Evolutionary conservation across 1,140 invertebrate species (phyloP).

Genomic region (Theocolax elegans): DNA sequence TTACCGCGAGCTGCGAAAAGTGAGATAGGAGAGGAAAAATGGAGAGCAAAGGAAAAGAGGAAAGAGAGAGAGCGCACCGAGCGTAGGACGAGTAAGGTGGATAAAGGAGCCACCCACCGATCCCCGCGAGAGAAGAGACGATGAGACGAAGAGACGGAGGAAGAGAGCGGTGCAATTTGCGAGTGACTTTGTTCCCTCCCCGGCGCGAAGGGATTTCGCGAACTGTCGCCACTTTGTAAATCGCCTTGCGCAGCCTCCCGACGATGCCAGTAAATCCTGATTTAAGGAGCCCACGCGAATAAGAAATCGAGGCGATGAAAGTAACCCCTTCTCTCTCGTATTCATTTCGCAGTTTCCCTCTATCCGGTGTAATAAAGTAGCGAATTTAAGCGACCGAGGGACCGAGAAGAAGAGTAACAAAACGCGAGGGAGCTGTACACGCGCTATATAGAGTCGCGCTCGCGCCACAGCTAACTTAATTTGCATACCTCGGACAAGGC

Average conservation of each 20-base stretch:
- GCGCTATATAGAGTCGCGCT: background rate
- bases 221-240: slow-evolving; percentile 28
- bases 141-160: too few relatives aligned
- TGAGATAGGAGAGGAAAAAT: background rate
- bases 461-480: slow-evolving; percentile 46
- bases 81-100: too few relatives aligned
- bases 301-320: slow-evolving; percentile 30
- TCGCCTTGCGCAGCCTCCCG: background rate
- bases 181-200: slow-evolving; percentile 13
- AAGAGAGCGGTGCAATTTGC: slow-evolving; percentile 23
- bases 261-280: slow-evolving; percentile 25
- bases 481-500: slow-evolving; percentile 50
- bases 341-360: background rate
- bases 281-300: slow-evolving; percentile 23
- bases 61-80: background rate
- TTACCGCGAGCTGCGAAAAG: too few relatives aligned
- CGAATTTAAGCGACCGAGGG: too few relatives aligned
- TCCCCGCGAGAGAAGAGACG: background rate
- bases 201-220: slow-evolving; percentile 16
- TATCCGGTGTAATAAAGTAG: background rate
- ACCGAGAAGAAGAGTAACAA: background rate
- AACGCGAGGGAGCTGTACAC: slow-evolving; percentile 36
- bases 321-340: background rate
- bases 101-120: too few relatives aligned
- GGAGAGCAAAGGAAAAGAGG: background rate